Base-by-base conservation (phyloP, 2,888 invertebrate genomes). In the Apamea monoglypha region DNA sequence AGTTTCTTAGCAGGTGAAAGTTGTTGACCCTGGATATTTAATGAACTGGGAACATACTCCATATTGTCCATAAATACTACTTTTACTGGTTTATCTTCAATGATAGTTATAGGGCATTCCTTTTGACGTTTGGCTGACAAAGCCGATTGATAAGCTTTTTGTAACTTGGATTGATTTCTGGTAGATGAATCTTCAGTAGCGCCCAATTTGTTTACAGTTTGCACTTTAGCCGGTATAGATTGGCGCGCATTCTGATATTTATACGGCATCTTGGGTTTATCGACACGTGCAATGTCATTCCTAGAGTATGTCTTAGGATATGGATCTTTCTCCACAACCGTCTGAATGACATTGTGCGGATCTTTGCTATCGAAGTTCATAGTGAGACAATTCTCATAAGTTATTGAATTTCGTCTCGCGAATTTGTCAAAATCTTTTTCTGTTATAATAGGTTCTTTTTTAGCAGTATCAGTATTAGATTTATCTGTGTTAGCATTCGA, bases 391-490 rank as follows among this genome's bases (percentile, higher is more conserved):
- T 96, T 95, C 89, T 96, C 96, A 79, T 94, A 96, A 7, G 94
- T 95, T 66, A 95, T 93, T 8, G 97, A 96, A 90, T 96, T 97
- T 79, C 96, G 91, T 87, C 96, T 92, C 3, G 94, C 96, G 87
- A 97, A 97, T 90, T 96, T 96, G 84, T 97, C 97, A 83, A 97
- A 97, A 67, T 97, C 97, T 74, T 94, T 96, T 93, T 97, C 97
- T 44, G 96, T 97, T 79, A 96, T 96, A 61, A 96, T 94, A 29
- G 93, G 74, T 80, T 95, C 96, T 83, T 93, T 95, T 81, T 93
- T 95, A 63, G 89, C 67, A 68, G 84, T 61, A 53, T 93, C 93
- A 50, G 76, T 81, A 50, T 72, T 89, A 12, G 74, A 44, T 75
- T 88, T 87, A 29, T 84, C 71, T 50, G 79, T 78, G 61, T 80